phyloP scores from a whole-genome alignment of 1,140 invertebrate genomes.

The Cherax destructor region DNA sequence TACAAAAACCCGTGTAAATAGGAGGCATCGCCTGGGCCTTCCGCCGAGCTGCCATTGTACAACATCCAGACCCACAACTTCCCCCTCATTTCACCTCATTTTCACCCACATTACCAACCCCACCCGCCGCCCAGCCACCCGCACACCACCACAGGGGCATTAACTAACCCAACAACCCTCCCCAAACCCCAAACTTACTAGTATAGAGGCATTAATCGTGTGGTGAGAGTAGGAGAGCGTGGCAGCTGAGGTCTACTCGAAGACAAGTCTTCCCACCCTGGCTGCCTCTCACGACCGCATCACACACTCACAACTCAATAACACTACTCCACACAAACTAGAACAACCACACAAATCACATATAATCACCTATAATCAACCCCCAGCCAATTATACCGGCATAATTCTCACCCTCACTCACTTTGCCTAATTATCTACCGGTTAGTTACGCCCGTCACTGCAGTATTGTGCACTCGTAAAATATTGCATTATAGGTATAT shows the following conservation, averaged over 20 bases:
- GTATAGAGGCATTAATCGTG: constrained; percentile 54
- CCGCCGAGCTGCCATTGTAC: constrained; percentile 50
- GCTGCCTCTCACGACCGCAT: constrained; percentile 10
- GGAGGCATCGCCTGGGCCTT: constrained; percentile 42
- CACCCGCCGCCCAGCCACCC: background rate
- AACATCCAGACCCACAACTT: constrained; percentile 9
- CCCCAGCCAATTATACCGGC: too few species aligned
- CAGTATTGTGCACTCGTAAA: too few species aligned
- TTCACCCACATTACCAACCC: background rate
- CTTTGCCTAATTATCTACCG: too few species aligned
- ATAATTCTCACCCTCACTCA: too few species aligned
- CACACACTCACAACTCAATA: background rate
- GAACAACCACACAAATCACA: too few species aligned
- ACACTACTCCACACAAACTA: background rate
- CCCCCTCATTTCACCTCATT: constrained; percentile 24
- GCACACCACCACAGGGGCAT: background rate
- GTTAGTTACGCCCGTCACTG: too few species aligned
- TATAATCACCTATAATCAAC: too few species aligned
- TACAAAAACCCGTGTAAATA: constrained; percentile 34
- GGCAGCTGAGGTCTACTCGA: constrained; percentile 15
- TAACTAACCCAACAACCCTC: background rate
- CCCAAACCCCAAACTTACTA: constrained; percentile 27
- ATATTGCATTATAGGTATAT: too few species aligned
- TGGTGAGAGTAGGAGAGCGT: constrained; percentile 20
- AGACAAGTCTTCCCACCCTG: constrained; percentile 22